Evolutionary conservation across 2,113 vertebrate genomes (phyloP).

Genomic region (Suricata suricatta): DNA sequence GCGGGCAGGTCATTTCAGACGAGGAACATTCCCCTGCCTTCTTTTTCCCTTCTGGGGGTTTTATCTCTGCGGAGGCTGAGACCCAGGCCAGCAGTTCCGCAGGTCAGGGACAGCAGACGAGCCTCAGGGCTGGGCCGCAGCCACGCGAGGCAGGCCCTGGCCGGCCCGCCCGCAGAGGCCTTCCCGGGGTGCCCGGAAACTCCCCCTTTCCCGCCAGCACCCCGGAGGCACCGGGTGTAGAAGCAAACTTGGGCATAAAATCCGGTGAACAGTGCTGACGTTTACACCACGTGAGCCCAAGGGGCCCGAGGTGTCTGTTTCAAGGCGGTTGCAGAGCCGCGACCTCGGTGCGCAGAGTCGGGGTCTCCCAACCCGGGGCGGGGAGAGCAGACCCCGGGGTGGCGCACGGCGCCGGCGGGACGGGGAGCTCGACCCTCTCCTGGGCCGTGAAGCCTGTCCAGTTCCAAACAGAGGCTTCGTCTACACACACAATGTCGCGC

Average conservation of each 20-base stretch:
- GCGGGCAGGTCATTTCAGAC: background rate
- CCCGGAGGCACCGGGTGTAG: background rate
- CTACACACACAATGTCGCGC: too few species aligned
- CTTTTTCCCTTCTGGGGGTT: background rate
- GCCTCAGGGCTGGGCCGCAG: background rate
- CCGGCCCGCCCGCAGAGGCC: background rate
- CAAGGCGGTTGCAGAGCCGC: too few species aligned
- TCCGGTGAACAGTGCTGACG: background rate
- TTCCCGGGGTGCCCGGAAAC: background rate
- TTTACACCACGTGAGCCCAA: too few species aligned
- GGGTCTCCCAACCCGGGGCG: too few species aligned
- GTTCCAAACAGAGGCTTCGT: background rate
- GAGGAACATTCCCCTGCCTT: background rate
- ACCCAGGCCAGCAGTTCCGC: background rate
- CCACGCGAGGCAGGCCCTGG: rapidly evolving
- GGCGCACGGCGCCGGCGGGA: too few species aligned
- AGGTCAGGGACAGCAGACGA: rapidly evolving
- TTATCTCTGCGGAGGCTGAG: background rate
- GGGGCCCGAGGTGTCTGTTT: too few species aligned
- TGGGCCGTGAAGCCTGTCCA: background rate
- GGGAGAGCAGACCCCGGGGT: too few species aligned
- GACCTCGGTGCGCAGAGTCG: too few species aligned
- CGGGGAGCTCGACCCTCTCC: background rate
- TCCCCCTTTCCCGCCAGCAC: background rate
- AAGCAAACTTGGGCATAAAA: background rate